phyloP scores from a whole-genome alignment of 2,797 vertebrate genomes.

The Pelobates cultripes region DNA sequence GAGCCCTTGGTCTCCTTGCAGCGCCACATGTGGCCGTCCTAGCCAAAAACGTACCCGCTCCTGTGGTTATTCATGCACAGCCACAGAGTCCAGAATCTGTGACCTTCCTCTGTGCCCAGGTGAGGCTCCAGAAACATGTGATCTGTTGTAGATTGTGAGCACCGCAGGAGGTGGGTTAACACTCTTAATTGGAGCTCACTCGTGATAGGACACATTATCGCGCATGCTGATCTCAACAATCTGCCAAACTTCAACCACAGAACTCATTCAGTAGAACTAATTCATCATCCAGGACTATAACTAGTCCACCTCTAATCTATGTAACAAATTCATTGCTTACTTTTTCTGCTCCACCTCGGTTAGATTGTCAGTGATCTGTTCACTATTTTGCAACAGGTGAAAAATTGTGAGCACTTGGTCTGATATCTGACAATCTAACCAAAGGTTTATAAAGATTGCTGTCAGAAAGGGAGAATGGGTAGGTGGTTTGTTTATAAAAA shows the following conservation, averaged over 20 bases:
- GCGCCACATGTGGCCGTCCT: conserved; percentile 81
- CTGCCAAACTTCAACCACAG: neutral
- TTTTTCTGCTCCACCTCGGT: no score
- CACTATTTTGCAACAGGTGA: no score
- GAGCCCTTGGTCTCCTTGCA: conserved; percentile 89
- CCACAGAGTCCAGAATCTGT: conserved; percentile 82
- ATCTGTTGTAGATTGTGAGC: neutral
- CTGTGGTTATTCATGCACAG: conserved; percentile 86
- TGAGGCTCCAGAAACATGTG: conserved; percentile 60
- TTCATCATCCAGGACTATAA: no score
- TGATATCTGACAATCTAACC: no score
- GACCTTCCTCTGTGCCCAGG: conserved; percentile 81
- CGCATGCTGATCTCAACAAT: neutral
- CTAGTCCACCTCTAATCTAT: no score
- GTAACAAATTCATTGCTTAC: no score
- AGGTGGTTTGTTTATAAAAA: no score
- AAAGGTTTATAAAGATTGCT: no score
- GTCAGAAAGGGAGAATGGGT: no score
- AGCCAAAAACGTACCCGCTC: conserved; percentile 84
- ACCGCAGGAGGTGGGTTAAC: neutral
- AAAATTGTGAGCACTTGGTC: no score
- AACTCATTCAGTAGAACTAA: no score
- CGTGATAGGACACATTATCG: neutral
- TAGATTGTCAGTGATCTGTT: no score
- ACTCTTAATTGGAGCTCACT: neutral